A percentile compares a stretch with the other conserved stretches of the same genome.
phyloP scores from a whole-genome alignment of 2,797 vertebrate species.

The Catostomus latipinnis region DNA sequence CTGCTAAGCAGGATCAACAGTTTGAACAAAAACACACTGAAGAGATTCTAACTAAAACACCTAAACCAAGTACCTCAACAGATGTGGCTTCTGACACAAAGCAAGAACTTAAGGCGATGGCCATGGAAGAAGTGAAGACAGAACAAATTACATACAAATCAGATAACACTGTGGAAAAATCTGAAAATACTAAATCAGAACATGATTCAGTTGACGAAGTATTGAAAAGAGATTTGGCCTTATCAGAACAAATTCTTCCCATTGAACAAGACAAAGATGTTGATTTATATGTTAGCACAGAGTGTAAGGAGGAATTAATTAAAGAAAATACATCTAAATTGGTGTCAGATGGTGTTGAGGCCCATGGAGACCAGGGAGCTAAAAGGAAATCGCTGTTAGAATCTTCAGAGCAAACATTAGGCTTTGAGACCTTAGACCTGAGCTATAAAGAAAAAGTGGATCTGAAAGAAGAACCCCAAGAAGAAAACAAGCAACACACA shows the following conservation, averaged over 20 bases:
- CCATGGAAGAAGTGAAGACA: constrained; percentile 16
- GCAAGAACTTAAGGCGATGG: constrained; percentile 40
- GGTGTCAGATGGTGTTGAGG: constrained; percentile 13
- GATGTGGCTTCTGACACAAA: constrained; percentile 49
- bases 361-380: constrained; percentile 21
- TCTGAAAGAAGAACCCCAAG: constrained; percentile 26
- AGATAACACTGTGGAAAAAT: background rate
- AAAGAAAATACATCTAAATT: constrained; percentile 24
- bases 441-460: constrained; percentile 43
- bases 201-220: constrained; percentile 8
- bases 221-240: constrained; percentile 9
- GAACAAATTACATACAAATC: constrained; percentile 9
- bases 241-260: constrained; percentile 21
- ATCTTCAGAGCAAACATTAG: constrained; percentile 32
- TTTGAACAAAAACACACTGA: constrained; percentile 73
- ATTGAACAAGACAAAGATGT: constrained; percentile 30
- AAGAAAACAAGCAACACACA: constrained; percentile 19
- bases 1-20: constrained; percentile 27
- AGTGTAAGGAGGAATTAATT: constrained; percentile 18
- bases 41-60: constrained; percentile 61
- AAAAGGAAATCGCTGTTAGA: constrained; percentile 30
- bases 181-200: constrained; percentile 23
- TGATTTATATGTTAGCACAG: constrained; percentile 35
- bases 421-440: constrained; percentile 45
- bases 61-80: constrained; percentile 23